Evolutionary conservation across 1,140 invertebrate genomes (phyloP).

Genomic region (Oryctes rhinoceros): DNA sequence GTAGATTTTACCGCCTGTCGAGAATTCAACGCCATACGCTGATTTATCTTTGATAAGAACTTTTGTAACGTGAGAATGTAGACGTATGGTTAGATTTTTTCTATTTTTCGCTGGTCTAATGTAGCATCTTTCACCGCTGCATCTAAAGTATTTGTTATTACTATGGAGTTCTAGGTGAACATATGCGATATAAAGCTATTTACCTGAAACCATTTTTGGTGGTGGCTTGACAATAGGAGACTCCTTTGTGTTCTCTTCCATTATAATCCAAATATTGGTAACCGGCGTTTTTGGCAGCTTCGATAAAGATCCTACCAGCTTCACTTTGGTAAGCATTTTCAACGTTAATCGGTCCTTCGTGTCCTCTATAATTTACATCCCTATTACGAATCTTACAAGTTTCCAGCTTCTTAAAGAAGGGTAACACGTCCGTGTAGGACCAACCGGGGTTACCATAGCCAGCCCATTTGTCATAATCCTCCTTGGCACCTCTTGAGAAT

Average conservation of each 20-base stretch:
- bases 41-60: slow-evolving; percentile 79
- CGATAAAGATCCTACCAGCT: slow-evolving; percentile 59
- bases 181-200: neutral
- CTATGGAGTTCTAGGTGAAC: neutral
- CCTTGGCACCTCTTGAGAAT: slow-evolving; percentile 88
- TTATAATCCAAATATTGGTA: slow-evolving; percentile 66
- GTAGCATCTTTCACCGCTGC: slow-evolving; percentile 88
- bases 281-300: slow-evolving; percentile 66
- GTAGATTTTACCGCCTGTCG: slow-evolving; percentile 72
- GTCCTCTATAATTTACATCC: slow-evolving; percentile 52
- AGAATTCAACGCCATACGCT: slow-evolving; percentile 83
- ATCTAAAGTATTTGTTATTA: slow-evolving; percentile 67
- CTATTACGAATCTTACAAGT: slow-evolving; percentile 54
- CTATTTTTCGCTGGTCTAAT: slow-evolving; percentile 79
- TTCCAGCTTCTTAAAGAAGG: slow-evolving; percentile 65
- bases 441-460: slow-evolving; percentile 74
- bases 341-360: slow-evolving; percentile 57
- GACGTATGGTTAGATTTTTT: slow-evolving; percentile 83
- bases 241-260: slow-evolving; percentile 57
- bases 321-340: slow-evolving; percentile 33
- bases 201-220: slow-evolving; percentile 55
- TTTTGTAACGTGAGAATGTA: slow-evolving; percentile 80
- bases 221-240: slow-evolving; percentile 45
- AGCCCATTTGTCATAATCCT: slow-evolving; percentile 93
- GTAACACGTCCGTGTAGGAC: slow-evolving; percentile 65